Conservation (phyloP, 2,797 vertebrate genomes). For the Margarornis squamiger region DNA sequence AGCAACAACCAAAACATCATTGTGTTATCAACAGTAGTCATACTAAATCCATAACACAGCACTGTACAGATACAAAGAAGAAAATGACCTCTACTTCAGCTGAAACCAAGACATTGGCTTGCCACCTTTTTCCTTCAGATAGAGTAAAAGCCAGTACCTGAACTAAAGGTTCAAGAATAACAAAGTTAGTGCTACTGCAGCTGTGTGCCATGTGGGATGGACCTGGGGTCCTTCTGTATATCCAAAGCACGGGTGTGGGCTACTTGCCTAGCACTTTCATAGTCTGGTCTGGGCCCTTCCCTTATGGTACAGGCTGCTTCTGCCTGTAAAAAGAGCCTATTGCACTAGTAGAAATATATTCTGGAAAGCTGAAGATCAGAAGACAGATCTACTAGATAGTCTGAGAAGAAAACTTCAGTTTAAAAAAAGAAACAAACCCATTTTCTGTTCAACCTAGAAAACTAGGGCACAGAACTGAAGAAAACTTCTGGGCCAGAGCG, state of each 20-base stretch:
- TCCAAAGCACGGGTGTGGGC: accelerated
- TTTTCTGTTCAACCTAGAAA: neutral
- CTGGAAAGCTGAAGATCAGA: neutral
- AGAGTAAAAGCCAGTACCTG: neutral
- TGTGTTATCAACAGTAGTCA: neutral
- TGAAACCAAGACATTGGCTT: neutral
- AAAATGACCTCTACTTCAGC: neutral
- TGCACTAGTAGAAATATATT: neutral
- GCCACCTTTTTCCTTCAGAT: neutral
- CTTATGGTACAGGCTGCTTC: neutral
- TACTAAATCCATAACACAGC: neutral
- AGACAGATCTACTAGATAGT: neutral
- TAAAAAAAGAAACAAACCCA: neutral
- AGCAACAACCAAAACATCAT: neutral
- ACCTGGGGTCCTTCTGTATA: neutral
- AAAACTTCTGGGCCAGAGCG: neutral
- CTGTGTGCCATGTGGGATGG: neutral
- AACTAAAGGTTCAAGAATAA: neutral
- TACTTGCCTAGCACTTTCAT: neutral
- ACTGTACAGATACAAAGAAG: neutral
- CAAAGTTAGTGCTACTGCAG: neutral
- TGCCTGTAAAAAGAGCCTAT: neutral
- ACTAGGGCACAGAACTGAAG: neutral
- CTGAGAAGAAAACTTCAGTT: neutral
- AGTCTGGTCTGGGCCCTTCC: neutral